A percentile compares a stretch with the other conserved stretches of the same genome.
These are phyloP conservation scores for Arctocebus calabarensis DNA, from an alignment of 2,797 vertebrate genomes.

Conservation along the genomic window DNA sequence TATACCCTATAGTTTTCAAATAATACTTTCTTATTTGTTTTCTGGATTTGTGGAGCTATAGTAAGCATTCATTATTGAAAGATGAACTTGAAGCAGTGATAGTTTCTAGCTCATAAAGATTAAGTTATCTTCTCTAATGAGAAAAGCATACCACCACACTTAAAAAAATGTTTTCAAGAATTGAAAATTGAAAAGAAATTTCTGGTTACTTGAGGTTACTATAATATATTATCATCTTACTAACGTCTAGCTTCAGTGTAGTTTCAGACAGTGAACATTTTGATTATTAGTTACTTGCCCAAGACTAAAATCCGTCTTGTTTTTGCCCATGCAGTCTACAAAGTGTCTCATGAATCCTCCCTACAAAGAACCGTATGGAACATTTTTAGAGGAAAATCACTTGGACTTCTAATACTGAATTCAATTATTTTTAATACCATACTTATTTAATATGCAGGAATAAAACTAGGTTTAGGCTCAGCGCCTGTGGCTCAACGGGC, in stretches of 20 bases:
- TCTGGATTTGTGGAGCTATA: background rate
- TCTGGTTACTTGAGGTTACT: slow-evolving; percentile 39
- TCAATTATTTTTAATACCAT: slow-evolving; percentile 29
- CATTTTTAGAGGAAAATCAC: slow-evolving; percentile 8
- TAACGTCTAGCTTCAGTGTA: background rate
- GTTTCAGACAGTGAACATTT: background rate
- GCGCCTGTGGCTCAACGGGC: no score
- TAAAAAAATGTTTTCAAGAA: background rate
- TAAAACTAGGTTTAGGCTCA: slow-evolving; percentile 16
- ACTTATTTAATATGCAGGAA: background rate
- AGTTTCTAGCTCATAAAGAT: slow-evolving; percentile 21
- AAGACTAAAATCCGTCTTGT: slow-evolving; percentile 13
- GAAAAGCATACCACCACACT: background rate
- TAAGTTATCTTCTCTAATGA: slow-evolving; percentile 30
- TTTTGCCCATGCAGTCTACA: background rate
- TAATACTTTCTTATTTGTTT: background rate
- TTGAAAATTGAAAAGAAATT: slow-evolving; percentile 35
- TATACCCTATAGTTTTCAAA: slow-evolving; percentile 3
- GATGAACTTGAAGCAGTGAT: background rate
- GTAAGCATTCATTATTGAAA: slow-evolving; percentile 34
- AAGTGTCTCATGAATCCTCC: background rate
- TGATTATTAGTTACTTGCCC: background rate
- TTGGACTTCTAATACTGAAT: background rate
- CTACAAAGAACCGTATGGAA: slow-evolving; percentile 6
- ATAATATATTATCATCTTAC: background rate